Conservation (phyloP, 2,888 invertebrate genomes). For the Drosophila bunnanda region DNA sequence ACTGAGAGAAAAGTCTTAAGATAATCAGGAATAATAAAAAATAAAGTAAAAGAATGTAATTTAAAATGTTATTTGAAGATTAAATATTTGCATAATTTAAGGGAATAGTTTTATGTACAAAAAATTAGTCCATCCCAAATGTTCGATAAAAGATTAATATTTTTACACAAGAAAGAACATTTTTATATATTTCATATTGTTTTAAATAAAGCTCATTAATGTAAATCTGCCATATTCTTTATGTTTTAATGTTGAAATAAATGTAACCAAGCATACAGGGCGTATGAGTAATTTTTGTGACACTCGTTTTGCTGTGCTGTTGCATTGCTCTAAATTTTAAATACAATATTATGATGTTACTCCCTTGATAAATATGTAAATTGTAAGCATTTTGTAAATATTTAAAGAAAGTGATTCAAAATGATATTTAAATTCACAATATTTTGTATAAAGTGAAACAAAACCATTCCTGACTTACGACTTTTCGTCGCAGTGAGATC, state of each 20-base stretch:
- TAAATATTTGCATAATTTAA: neutral
- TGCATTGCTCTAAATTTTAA: neutral
- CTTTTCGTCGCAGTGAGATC: constrained; percentile 17
- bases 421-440: neutral
- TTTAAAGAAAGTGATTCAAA: neutral
- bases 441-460: neutral
- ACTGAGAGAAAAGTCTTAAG: constrained; percentile 11
- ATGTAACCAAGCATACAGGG: neutral
- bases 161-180: neutral
- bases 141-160: neutral
- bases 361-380: neutral
- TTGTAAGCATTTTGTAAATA: neutral
- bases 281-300: constrained; percentile 20
- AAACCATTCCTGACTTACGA: neutral
- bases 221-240: neutral
- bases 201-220: neutral
- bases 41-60: too few relatives aligned
- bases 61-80: neutral
- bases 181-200: too few relatives aligned
- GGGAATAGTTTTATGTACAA: too few relatives aligned
- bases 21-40: neutral
- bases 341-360: neutral
- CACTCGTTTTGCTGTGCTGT: neutral
- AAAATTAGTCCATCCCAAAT: too few relatives aligned
- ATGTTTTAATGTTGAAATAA: neutral